phyloP scores from a whole-genome alignment of 2,113 vertebrate species.

The Sebastes fasciatus region DNA sequence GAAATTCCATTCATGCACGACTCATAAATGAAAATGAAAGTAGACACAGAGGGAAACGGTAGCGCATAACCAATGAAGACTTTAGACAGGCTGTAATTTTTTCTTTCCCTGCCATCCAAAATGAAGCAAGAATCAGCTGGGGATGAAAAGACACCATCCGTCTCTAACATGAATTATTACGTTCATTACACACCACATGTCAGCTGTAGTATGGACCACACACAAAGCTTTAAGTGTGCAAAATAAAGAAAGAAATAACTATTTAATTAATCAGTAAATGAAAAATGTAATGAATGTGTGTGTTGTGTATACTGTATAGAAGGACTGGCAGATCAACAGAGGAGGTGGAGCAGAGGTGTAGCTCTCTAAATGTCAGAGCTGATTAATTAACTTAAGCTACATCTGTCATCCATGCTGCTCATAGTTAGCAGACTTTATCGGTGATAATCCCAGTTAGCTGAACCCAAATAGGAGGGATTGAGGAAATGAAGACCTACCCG shows the following conservation, averaged over 20 bases:
- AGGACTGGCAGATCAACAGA: not conserved
- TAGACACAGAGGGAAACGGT: slow-evolving; percentile 14
- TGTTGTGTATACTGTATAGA: not conserved
- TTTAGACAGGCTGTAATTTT: not conserved
- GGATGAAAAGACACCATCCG: slow-evolving; percentile 21
- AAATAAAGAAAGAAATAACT: not conserved
- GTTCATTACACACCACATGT: slow-evolving; percentile 3
- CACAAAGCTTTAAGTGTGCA: not conserved
- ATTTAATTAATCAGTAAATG: slow-evolving; percentile 16
- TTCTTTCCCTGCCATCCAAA: slow-evolving; percentile 10
- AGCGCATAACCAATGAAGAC: slow-evolving; percentile 6
- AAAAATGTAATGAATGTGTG: not conserved
- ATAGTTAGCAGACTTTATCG: slow-evolving; percentile 46
- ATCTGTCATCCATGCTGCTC: slow-evolving; percentile 66
- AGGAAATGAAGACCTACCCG: slow-evolving; percentile 42
- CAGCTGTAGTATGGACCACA: not conserved
- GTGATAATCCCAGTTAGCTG: slow-evolving; percentile 55
- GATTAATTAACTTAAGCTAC: slow-evolving; percentile 63
- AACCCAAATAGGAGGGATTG: slow-evolving; percentile 48
- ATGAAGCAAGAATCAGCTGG: slow-evolving; percentile 9
- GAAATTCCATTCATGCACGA: slow-evolving; percentile 20
- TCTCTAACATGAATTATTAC: slow-evolving; percentile 24
- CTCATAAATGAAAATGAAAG: slow-evolving; percentile 55
- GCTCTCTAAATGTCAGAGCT: slow-evolving; percentile 53
- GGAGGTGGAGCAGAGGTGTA: slow-evolving; percentile 44